Evolutionary conservation across 2,888 invertebrate species (phyloP).

Genomic region (Conops quadrifasciatus): DNA sequence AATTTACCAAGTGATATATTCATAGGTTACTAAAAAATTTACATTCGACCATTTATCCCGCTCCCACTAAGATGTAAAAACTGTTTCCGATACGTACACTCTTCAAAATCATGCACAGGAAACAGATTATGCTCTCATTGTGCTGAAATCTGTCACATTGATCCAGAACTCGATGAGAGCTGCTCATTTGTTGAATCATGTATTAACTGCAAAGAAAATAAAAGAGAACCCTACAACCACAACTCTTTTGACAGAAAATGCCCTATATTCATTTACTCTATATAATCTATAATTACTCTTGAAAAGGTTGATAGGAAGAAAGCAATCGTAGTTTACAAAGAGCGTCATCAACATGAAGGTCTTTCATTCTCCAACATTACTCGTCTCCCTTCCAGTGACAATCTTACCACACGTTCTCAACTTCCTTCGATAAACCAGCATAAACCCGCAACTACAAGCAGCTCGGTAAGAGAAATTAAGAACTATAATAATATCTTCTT

Average conservation of each 20-base stretch:
- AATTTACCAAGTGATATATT: neutral
- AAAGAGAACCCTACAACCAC: neutral
- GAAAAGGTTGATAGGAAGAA: slow-evolving; percentile 18
- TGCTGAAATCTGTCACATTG: neutral
- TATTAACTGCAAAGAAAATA: slow-evolving; percentile 10
- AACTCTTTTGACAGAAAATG: slow-evolving; percentile 13
- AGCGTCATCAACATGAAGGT: neutral
- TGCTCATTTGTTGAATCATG: neutral
- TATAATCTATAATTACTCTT: slow-evolving; percentile 26
- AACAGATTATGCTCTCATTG: neutral
- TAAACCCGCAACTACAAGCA: neutral
- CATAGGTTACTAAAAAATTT: neutral
- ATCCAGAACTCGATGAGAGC: neutral
- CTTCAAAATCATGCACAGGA: neutral
- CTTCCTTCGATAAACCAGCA: neutral
- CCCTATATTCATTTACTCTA: slow-evolving; percentile 20
- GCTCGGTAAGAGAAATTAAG: too few relatives aligned
- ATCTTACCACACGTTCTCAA: neutral
- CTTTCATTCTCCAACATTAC: too few relatives aligned
- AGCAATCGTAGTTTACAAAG: slow-evolving; percentile 1
- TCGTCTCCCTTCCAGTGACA: neutral
- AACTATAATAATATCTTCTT: too few relatives aligned
- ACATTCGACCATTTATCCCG: neutral
- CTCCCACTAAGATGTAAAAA: neutral
- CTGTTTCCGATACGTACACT: neutral